Percentiles rank a stretch among this genome's conserved stretches.
These are phyloP conservation scores for Labeo catla DNA, from an alignment of 2,113 vertebrate species.

Conservation along the genomic window DNA sequence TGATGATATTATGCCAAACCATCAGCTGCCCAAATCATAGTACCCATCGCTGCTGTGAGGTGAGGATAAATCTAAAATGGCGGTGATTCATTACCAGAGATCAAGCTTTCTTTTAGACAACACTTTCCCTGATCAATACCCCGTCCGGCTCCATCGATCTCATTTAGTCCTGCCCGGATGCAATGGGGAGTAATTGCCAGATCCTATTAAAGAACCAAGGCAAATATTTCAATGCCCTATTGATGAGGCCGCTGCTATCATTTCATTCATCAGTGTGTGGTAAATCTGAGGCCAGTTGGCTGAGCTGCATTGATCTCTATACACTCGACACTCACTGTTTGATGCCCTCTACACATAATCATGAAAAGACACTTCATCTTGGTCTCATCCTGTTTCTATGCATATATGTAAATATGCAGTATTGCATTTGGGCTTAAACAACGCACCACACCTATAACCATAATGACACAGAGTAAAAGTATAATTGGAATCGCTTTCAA, in stretches of 20 bases:
- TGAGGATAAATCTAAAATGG: constrained; percentile 49
- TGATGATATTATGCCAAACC: background rate
- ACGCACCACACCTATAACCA: too few relatives aligned
- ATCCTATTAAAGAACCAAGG: constrained; percentile 69
- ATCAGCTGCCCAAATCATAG: constrained; percentile 24
- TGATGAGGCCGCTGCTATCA: constrained; percentile 58
- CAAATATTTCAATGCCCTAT: constrained; percentile 73
- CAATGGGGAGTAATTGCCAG: constrained; percentile 67
- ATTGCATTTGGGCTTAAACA: background rate
- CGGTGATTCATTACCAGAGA: constrained; percentile 61
- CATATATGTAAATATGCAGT: background rate
- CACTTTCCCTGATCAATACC: constrained; percentile 57
- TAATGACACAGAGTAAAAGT: too few relatives aligned
- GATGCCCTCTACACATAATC: constrained; percentile 42
- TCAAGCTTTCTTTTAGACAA: constrained; percentile 62
- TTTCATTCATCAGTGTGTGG: constrained; percentile 61
- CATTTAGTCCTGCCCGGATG: constrained; percentile 60
- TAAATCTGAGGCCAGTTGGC: constrained; percentile 47
- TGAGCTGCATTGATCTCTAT: constrained; percentile 53
- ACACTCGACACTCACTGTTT: constrained; percentile 5
- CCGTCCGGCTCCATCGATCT: constrained; percentile 64
- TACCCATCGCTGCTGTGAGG: constrained; percentile 13
- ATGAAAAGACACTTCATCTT: constrained; percentile 31
- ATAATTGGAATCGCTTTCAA: too few relatives aligned
- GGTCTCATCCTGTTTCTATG: constrained; percentile 4